Percentiles rank a stretch among this genome's conserved stretches.
Conservation (phyloP, 2,888 invertebrate genomes). For the Philopedon plagiatum region DNA sequence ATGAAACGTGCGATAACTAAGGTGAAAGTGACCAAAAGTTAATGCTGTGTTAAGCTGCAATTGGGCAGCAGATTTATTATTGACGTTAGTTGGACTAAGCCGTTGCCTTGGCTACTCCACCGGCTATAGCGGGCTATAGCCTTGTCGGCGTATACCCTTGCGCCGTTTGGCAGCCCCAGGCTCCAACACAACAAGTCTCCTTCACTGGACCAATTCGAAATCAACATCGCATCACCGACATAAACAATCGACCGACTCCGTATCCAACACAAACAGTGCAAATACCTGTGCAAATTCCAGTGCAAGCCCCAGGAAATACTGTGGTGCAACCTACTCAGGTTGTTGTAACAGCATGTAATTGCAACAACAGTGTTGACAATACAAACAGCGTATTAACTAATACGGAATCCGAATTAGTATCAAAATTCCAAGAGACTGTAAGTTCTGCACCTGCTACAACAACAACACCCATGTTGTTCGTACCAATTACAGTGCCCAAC, state of each 20-base stretch:
- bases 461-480: slow-evolving; percentile 69
- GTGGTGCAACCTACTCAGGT: slow-evolving; percentile 60
- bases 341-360: slow-evolving; percentile 64
- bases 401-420: neutral
- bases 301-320: slow-evolving; percentile 55
- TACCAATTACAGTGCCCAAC: slow-evolving; percentile 69
- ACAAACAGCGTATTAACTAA: slow-evolving; percentile 46
- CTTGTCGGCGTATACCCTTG: slow-evolving; percentile 73
- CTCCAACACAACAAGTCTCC: slow-evolving; percentile 26
- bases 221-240: slow-evolving; percentile 48
- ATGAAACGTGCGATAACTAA: slow-evolving; percentile 33
- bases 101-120: slow-evolving; percentile 69
- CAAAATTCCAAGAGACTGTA: neutral
- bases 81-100: slow-evolving; percentile 57
- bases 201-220: slow-evolving; percentile 53
- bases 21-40: slow-evolving; percentile 25
- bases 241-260: slow-evolving; percentile 51
- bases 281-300: slow-evolving; percentile 51
- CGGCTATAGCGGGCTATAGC: slow-evolving; percentile 71
- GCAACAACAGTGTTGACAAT: slow-evolving; percentile 59
- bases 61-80: slow-evolving; percentile 56
- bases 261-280: slow-evolving; percentile 56
- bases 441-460: slow-evolving; percentile 36
- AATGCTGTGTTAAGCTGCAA: slow-evolving; percentile 47
- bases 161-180: slow-evolving; percentile 70